Evolutionary conservation across 2,797 vertebrate genomes (phyloP).

Genomic region (Pristis pectinata): DNA sequence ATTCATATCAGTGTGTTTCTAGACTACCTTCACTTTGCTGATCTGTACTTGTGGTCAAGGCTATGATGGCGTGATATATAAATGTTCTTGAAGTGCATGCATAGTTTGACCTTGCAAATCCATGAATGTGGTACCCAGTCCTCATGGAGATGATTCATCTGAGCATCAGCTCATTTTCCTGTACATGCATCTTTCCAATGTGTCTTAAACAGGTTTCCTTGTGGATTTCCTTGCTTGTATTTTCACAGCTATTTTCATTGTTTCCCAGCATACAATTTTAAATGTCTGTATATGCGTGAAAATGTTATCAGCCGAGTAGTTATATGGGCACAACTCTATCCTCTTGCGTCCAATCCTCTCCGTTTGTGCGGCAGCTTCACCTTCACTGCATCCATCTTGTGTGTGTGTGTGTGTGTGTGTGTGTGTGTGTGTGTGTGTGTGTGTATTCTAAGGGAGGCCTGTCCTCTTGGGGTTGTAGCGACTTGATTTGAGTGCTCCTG

Average conservation of each 20-base stretch:
- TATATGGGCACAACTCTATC: not conserved
- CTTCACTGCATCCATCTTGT: not conserved
- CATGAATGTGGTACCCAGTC: not conserved
- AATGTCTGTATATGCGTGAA: not conserved
- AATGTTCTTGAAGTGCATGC: not conserved
- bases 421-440: too few relatives aligned
- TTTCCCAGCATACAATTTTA: too few relatives aligned
- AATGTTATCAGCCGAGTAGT: not conserved
- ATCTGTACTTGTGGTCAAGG: not conserved
- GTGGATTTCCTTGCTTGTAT: not conserved
- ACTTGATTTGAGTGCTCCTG: not conserved
- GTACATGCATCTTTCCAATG: not conserved
- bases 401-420: not conserved
- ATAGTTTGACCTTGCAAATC: not conserved
- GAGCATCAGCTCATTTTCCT: not conserved
- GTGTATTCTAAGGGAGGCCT: not conserved
- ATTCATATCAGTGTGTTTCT: not conserved
- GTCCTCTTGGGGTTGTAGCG: not conserved
- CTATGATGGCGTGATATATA: not conserved
- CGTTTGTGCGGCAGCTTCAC: not conserved
- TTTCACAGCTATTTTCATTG: not conserved
- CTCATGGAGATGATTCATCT: not conserved
- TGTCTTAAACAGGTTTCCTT: not conserved
- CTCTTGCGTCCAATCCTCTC: not conserved
- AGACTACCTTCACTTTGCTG: not conserved